Conservation (phyloP, 2,797 vertebrate species). For the Triplophysa bombifrons region DNA sequence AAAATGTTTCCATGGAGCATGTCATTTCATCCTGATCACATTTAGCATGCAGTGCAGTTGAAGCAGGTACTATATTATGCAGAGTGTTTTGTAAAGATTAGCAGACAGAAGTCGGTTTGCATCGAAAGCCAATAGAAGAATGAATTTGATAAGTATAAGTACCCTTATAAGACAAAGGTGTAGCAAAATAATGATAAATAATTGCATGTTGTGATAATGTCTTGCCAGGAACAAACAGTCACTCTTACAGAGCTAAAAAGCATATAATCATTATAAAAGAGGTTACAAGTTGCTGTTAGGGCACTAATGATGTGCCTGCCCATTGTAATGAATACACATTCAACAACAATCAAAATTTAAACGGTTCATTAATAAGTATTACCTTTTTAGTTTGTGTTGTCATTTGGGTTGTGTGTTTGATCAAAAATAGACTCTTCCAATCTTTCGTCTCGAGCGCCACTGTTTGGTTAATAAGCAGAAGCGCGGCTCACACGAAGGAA, state of each 20-base stretch:
- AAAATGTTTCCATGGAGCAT: conserved; percentile 29
- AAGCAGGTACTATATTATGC: conserved; percentile 10
- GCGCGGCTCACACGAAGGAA: background rate
- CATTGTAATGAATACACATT: no score
- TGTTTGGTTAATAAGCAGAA: background rate
- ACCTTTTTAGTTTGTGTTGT: no score
- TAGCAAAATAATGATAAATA: background rate
- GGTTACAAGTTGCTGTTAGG: background rate
- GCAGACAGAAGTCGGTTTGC: conserved; percentile 5
- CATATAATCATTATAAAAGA: background rate
- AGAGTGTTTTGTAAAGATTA: conserved; percentile 4
- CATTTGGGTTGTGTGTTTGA: background rate
- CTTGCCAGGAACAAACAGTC: background rate
- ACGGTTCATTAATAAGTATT: no score
- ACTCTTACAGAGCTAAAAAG: background rate
- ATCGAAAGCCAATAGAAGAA: conserved; percentile 5
- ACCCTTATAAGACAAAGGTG: background rate
- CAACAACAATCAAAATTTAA: no score
- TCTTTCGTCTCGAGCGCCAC: conserved; percentile 19
- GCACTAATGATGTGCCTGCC: no score
- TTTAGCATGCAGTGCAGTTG: conserved; percentile 8
- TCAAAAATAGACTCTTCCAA: background rate
- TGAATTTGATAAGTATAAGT: background rate
- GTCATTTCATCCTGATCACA: conserved; percentile 30
- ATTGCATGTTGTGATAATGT: background rate